A percentile compares a stretch with the other conserved stretches of the same genome.
These are phyloP conservation scores for Tenebrosternarchus preto DNA, from an alignment of 2,113 vertebrate genomes.

Conservation along the genomic window DNA sequence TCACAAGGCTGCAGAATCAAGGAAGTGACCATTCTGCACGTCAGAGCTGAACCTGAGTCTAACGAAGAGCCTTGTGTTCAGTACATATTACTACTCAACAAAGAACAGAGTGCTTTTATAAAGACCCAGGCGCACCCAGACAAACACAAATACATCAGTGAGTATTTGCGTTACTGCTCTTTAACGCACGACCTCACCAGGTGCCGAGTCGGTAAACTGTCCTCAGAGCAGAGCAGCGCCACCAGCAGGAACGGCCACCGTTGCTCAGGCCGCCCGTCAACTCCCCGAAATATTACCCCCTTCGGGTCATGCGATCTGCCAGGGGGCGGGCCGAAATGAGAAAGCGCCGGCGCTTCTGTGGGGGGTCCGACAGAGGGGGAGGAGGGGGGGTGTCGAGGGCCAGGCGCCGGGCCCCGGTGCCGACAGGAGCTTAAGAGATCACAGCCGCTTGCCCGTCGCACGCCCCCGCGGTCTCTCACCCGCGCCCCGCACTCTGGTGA, in stretches of 20 bases:
- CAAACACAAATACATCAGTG: background rate
- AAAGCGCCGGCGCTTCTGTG: slow-evolving; percentile 31
- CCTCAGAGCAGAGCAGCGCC: too few species aligned
- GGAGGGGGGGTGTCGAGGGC: slow-evolving; percentile 47
- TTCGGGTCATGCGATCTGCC: slow-evolving; percentile 46
- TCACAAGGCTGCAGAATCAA: slow-evolving; percentile 48
- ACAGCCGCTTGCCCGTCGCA: slow-evolving; percentile 42
- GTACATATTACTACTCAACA: background rate
- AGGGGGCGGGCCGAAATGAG: slow-evolving; percentile 40
- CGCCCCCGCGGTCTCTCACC: slow-evolving; percentile 27
- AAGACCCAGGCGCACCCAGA: background rate
- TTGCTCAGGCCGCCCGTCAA: slow-evolving; percentile 52
- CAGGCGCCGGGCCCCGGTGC: slow-evolving; percentile 32
- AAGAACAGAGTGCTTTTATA: background rate
- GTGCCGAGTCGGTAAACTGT: background rate
- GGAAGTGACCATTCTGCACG: background rate
- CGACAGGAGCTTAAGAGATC: slow-evolving; percentile 54
- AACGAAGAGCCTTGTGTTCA: slow-evolving; percentile 36
- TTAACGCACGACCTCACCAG: background rate
- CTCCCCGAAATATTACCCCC: slow-evolving; percentile 39
- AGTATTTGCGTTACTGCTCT: background rate
- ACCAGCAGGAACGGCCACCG: too few species aligned
- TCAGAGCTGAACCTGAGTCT: slow-evolving; percentile 56
- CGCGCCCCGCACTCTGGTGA: slow-evolving; percentile 48
- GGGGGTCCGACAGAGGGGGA: slow-evolving; percentile 25